Conservation (phyloP, 2,797 vertebrate genomes). For the Lophotriccus pileatus region DNA sequence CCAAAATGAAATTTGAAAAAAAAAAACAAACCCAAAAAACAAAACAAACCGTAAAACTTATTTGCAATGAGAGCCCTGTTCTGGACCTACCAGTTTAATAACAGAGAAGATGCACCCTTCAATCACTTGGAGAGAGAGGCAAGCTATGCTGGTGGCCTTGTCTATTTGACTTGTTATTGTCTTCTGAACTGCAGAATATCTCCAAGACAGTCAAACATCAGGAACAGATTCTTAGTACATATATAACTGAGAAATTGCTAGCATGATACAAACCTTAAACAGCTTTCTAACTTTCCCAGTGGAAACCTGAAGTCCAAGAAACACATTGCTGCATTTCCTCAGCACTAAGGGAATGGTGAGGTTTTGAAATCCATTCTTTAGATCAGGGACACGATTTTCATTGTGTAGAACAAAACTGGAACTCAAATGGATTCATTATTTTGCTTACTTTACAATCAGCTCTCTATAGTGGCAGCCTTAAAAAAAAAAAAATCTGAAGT, state of each 20-base stretch:
- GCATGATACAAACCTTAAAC: neutral
- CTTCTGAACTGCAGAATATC: neutral
- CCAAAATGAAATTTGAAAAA: neutral
- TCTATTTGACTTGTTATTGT: neutral
- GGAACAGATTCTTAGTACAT: neutral
- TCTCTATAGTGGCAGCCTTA: neutral
- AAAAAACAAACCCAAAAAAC: no score
- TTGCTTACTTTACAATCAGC: neutral
- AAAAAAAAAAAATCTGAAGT: neutral
- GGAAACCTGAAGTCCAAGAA: neutral
- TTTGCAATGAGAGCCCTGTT: neutral
- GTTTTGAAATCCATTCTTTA: neutral
- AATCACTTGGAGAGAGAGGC: neutral
- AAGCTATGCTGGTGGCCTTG: neutral
- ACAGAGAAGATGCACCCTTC: neutral
- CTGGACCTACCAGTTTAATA: neutral
- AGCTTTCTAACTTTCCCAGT: neutral
- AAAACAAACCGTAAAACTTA: neutral
- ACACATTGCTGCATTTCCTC: neutral
- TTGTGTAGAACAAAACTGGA: neutral
- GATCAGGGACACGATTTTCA: neutral
- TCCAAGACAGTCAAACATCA: neutral
- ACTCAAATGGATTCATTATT: neutral
- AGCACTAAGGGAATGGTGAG: neutral
- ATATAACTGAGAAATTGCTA: neutral